Evolutionary conservation across 2,797 vertebrate species (phyloP).

Genomic region (Tragelaphus eurycerus): DNA sequence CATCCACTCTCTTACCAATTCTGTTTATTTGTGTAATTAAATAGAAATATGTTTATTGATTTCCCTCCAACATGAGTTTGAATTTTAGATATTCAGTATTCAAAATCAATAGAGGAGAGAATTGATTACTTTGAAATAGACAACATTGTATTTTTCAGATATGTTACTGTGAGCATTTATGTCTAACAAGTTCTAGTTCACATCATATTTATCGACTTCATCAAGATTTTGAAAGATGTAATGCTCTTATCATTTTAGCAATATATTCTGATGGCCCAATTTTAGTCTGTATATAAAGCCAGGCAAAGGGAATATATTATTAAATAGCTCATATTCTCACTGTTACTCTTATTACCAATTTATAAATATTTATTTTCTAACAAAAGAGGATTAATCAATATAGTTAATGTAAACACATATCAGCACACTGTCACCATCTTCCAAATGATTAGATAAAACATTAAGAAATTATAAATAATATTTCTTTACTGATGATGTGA

Average conservation of each 20-base stretch:
- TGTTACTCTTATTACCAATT: background rate
- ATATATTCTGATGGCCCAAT: background rate
- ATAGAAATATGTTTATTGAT: background rate
- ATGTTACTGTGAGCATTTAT: background rate
- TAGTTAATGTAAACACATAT: background rate
- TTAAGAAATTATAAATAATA: background rate
- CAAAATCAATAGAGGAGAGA: background rate
- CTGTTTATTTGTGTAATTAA: slow-evolving; percentile 5
- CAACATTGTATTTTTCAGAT: background rate
- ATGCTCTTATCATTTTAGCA: background rate
- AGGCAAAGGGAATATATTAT: background rate
- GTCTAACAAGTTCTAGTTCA: background rate
- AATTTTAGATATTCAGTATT: slow-evolving; percentile 5
- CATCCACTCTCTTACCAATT: background rate
- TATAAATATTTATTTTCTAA: background rate
- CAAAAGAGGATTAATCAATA: background rate
- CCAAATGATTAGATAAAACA: background rate
- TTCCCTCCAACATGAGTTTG: background rate
- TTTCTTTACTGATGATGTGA: background rate
- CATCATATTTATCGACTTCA: background rate
- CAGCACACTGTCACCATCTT: background rate
- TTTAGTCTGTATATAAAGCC: background rate
- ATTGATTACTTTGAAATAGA: slow-evolving; percentile 13
- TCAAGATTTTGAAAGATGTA: background rate
- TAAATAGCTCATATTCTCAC: background rate